Base-by-base conservation (phyloP, 2,888 invertebrate species). In the Agrilus cyanescens region DNA sequence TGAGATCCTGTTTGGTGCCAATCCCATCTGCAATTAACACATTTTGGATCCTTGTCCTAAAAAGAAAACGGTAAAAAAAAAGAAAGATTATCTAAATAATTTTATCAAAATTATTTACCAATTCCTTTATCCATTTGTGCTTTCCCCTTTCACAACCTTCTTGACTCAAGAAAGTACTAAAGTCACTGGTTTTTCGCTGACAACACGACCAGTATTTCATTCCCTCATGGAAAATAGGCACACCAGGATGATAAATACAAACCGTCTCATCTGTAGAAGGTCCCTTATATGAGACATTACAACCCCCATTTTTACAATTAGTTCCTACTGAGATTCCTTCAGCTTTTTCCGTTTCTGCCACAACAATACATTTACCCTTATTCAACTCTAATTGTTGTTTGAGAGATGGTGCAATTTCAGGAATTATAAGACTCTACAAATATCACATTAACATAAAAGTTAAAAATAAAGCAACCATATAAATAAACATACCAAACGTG, bases 181-280 rank as follows among this genome's bases (percentile, higher is more conserved):
- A 99, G 62, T 99, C 97, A 1, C 89, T 82, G 0, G 97, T 97
- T 58, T 83, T 80, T 57, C 83, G 85, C 55, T 85, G 80, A 60
- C 98, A 98, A 61, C 98, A 99, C 0, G 93, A 85, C 96, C 96
- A 97, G 66, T 80, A 97, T 63, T 97, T 97, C 62, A 95, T 70
- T 1, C 95, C 96, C 70, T 97, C 96, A 57, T 97, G 96, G 64
- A 97, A 97, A 38, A 97, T 76, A 0, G 96, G 91, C 32, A 74
- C 75, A 1, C 96, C 96, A 1, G 90, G 82, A 69, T 97, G 96
- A 66, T 85, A 72, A 37, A 72, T 70, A 61, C 96, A 96, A 38
- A 71, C 62, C 13, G 71, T 70, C 4, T 70, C 60, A 54, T 85
- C 74, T 12, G 76, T 74, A 38, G 76, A 63, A 2, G 77, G 72